Percentiles rank a stretch among this genome's conserved stretches.
phyloP scores from a whole-genome alignment of 2,797 vertebrate genomes.

The Falco biarmicus region DNA sequence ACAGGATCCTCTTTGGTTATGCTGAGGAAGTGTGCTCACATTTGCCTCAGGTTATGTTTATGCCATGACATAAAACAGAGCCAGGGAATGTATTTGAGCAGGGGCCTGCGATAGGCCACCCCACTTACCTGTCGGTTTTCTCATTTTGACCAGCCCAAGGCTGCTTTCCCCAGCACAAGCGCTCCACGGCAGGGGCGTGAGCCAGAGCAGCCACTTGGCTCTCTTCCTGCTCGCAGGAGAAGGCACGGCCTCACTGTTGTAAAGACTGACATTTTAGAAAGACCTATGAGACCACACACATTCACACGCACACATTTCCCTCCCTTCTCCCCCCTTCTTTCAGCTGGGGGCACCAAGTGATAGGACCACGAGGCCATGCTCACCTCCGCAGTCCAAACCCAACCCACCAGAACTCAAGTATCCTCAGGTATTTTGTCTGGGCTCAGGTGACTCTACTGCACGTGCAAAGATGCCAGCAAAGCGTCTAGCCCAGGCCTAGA shows the following conservation, averaged over 20 bases:
- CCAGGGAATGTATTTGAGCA: not conserved
- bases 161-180: not conserved
- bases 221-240: not conserved
- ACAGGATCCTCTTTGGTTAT: not conserved
- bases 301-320: not conserved
- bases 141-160: not conserved
- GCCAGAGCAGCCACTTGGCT: not conserved
- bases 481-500: not conserved
- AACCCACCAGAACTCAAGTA: rapidly evolving
- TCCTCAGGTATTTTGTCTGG: not conserved
- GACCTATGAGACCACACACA: not conserved
- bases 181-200: rapidly evolving
- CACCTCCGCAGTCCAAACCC: not conserved
- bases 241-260: not conserved
- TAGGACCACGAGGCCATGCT: rapidly evolving
- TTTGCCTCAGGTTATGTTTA: not conserved
- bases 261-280: not conserved
- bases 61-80: not conserved
- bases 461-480: not conserved
- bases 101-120: not conserved
- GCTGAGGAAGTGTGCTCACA: not conserved
- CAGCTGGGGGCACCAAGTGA: not conserved
- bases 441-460: not conserved
- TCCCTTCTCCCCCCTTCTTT: not conserved
- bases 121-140: rapidly evolving